Evolutionary conservation across 2,797 vertebrate species (phyloP), one percentile per base, ranked within the genome.

Genomic region (Naso thynnoides): DNA sequence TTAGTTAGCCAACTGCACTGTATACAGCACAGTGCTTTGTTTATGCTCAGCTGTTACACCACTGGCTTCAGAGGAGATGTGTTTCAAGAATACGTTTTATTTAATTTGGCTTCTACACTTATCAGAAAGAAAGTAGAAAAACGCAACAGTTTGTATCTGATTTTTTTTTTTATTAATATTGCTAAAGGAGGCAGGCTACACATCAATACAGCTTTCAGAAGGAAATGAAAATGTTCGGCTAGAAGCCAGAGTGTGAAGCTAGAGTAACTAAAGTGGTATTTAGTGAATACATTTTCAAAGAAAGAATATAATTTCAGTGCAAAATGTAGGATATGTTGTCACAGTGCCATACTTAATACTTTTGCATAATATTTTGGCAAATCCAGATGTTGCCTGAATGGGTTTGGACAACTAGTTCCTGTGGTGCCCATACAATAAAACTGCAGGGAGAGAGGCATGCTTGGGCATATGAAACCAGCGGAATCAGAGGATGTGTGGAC

Each of bases 401-500:
- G 38, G 49, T 59, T 65, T 49, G 10, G 44, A 24, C 11, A 19
- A 67, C 27, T 67, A 26, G 60, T 42, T 73, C 21, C 55, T 16
- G 38, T 58, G 33, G 29, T 59, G 21, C 23, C 58, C 66, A 36
- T 73, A 70, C n/a, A 63, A 21, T 81, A 66, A 71, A 65, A 55
- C 47, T 26, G 54, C 54, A 42, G 31, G 38, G 29, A 58, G 39
- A 70, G 44, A 54, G 64, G 60, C 74, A 69, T 70, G 57, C 45
- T 1, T 3, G 11, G 47, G 64, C 78, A 76, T 52, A 78, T 78
- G 71, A 71, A 73, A 80, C 45, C 58, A 75, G 29, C 5, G 10
- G 33, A 76, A 66, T 41, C 62, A 79, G 45, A 85, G 74, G 61
- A 77, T 67, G 68, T 79, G 55, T 33, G 76, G 68, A 58, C 78